phyloP scores from a whole-genome alignment of 1,140 invertebrate genomes.

The Eurytemora carolleeae region DNA sequence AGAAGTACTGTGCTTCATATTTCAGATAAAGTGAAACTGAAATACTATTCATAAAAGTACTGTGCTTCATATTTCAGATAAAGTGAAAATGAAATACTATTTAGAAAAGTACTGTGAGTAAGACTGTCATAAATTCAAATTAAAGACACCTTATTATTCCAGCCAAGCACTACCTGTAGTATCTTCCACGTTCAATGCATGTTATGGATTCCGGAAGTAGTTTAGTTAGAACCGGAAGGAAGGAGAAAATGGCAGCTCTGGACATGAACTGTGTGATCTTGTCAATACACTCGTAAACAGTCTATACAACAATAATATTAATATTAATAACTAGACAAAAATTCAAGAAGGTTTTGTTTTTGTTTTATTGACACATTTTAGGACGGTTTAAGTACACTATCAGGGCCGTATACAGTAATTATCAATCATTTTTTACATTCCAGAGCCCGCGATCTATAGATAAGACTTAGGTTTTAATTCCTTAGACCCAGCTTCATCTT shows the following conservation, averaged over 20 bases:
- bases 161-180: neutral
- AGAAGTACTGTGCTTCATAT: constrained; percentile 5
- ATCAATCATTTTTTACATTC: too few species aligned
- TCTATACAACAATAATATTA: too few species aligned
- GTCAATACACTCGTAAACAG: constrained; percentile 11
- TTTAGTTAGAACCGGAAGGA: constrained; percentile 1
- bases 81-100: neutral
- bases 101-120: neutral
- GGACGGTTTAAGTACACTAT: too few species aligned
- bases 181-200: constrained; percentile 2
- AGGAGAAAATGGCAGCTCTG: constrained; percentile 6
- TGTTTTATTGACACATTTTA: too few species aligned
- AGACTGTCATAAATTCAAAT: neutral
- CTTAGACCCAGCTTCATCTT: too few species aligned
- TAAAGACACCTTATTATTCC: neutral
- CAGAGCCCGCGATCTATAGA: too few species aligned
- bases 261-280: constrained; percentile 13
- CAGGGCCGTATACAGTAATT: too few species aligned
- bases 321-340: too few species aligned
- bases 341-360: too few species aligned
- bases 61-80: neutral
- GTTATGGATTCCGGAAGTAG: constrained; percentile 5
- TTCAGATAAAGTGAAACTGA: neutral
- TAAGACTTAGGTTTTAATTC: too few species aligned
- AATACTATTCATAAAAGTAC: neutral